Conservation (phyloP, 2,113 vertebrate genomes). For the Tychaedon coryphoeus region DNA sequence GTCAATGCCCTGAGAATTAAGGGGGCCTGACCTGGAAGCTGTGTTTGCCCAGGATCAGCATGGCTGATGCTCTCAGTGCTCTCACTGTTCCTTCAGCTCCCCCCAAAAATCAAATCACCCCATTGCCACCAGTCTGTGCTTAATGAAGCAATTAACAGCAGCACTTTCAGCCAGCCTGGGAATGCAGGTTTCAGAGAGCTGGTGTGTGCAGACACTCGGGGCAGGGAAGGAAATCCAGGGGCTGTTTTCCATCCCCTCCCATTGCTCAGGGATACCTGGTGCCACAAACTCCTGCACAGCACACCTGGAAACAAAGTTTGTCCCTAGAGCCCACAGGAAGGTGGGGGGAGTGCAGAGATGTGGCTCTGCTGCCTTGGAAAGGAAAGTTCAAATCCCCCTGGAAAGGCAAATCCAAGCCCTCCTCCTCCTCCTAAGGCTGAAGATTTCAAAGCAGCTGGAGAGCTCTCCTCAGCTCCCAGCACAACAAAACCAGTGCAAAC, state of each 20-base stretch:
- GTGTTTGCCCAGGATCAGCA: background rate
- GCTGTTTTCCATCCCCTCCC: background rate
- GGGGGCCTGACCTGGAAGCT: background rate
- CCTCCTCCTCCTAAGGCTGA: rapidly evolving
- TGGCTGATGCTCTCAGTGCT: background rate
- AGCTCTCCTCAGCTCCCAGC: background rate
- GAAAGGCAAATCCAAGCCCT: background rate
- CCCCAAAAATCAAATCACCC: background rate
- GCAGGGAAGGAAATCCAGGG: rapidly evolving
- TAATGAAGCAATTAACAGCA: background rate
- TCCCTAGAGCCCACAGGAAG: rapidly evolving
- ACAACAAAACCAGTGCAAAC: background rate
- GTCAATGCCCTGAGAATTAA: background rate
- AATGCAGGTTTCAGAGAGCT: background rate
- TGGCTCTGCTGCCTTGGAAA: background rate
- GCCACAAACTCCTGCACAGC: background rate
- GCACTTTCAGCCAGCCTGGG: background rate
- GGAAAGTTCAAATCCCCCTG: background rate
- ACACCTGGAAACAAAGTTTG: rapidly evolving
- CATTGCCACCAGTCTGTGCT: background rate
- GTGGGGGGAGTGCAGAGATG: rapidly evolving
- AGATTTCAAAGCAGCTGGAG: rapidly evolving
- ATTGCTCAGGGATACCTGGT: rapidly evolving
- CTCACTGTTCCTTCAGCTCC: background rate
- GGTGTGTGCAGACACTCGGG: rapidly evolving